Conservation (phyloP, 2,797 vertebrate species). For the Steatocranus sp. region DNA sequence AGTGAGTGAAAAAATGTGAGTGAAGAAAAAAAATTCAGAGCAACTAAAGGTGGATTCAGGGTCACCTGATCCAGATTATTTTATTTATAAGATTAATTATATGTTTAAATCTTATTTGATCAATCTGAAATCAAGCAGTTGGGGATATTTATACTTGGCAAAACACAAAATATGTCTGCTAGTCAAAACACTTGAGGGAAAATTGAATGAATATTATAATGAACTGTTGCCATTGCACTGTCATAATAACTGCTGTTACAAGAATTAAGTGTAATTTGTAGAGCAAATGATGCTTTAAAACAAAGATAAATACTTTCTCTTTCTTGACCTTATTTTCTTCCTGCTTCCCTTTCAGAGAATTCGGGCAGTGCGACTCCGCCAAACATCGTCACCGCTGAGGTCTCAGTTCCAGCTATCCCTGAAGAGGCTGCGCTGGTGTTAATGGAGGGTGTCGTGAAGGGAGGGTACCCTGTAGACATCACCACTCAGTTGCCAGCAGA, state of each 20-base stretch:
- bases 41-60: not conserved
- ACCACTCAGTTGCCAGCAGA: constrained; percentile 35
- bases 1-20: not conserved
- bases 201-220: not conserved
- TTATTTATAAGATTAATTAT: not conserved
- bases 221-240: not conserved
- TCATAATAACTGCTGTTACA: not conserved
- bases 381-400: constrained; percentile 8
- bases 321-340: not conserved
- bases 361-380: not conserved
- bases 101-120: not conserved
- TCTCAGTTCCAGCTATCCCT: not conserved
- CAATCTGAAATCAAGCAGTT: not conserved
- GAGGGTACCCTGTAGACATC: constrained; percentile 66
- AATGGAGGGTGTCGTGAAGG: constrained; percentile 57
- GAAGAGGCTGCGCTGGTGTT: constrained; percentile 7
- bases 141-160: not conserved
- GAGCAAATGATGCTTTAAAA: not conserved
- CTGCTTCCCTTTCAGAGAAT: constrained; percentile 26
- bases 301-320: not conserved
- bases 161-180: not conserved
- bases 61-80: not conserved
- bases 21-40: not conserved
- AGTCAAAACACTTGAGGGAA: not conserved
- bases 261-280: not conserved